Base-by-base conservation (phyloP, 2,888 invertebrate genomes). In the Drosophila longiperda region DNA sequence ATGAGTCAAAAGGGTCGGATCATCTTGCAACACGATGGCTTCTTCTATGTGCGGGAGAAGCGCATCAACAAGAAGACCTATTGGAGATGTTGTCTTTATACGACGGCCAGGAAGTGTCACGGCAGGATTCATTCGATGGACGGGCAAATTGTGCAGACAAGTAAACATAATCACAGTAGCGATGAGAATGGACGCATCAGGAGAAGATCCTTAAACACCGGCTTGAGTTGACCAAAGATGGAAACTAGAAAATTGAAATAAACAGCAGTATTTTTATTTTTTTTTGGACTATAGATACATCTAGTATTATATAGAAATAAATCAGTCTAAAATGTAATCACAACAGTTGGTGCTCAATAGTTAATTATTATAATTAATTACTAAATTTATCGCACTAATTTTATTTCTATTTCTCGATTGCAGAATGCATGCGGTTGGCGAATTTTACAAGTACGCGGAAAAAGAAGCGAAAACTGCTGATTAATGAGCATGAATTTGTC, bases 71-170 rank as follows among this genome's bases (percentile, higher is more conserved):
- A 82, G 32, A 93, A 93, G 75, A 89, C 91, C 11, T 93, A 93
- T 74, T 93, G 93, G 93, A 90, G 93, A 36, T 93, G 93, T 74
- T 92, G 91, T 1, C 91, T 92, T 65, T 93, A 93, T 58, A 93
- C 93, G 9, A 93, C 93, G 5, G 65, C 77, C 0, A 60, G 79
- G 12, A 91, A 88, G 62, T 93, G 93, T 62, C 93, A 91, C 49
- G 93, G 91, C 6, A 86, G 93, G 23, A 74, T 93, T 3, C 93
- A 93, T 71, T 92, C 93, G 0, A 73, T 88, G 0, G 69, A 87
- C 5, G 89, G 89, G 4, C 68, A 75, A 4, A 89, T 93, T 29
- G 87, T 92, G 1, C 91, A 91, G 58, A 78, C 73, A 15, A 91
- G 88, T 33, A 74, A 64, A 7, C 93, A 93, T 60, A 93, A 92